Evolutionary conservation across 2,113 vertebrate species (phyloP).

Genomic region (Ardeotis arabs): DNA sequence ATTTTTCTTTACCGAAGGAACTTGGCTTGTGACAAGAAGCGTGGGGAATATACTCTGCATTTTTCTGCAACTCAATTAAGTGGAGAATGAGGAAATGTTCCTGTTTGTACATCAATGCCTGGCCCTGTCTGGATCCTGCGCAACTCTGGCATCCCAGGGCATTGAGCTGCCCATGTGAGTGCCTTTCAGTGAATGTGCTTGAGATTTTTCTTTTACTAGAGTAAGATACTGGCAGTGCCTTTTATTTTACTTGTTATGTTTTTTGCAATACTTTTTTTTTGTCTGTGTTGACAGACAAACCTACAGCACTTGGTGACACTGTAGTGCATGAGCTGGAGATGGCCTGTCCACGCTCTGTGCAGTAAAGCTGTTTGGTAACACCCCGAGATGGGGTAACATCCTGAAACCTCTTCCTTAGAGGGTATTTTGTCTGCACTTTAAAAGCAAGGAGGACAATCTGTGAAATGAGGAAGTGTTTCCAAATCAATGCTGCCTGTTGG

Average conservation of each 20-base stretch:
- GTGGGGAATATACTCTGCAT: neutral
- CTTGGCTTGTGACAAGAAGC: neutral
- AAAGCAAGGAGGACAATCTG: neutral
- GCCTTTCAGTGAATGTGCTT: neutral
- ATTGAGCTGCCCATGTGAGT: neutral
- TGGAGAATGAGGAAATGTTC: neutral
- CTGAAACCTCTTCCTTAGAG: neutral
- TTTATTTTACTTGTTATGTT: neutral
- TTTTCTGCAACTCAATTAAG: neutral
- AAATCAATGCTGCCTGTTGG: neutral
- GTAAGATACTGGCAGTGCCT: accelerated
- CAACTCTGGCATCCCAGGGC: neutral
- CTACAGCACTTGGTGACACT: neutral
- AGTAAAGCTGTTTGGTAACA: neutral
- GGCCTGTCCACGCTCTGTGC: neutral
- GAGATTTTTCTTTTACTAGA: neutral
- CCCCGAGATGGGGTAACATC: neutral
- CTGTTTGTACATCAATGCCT: neutral
- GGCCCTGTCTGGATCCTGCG: accelerated
- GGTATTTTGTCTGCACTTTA: neutral
- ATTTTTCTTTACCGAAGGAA: neutral
- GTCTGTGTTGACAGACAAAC: neutral
- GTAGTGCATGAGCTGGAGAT: neutral
- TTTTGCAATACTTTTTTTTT: neutral
- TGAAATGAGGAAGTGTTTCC: neutral